These are phyloP conservation scores for Bombus turneri DNA, from an alignment of 1,140 invertebrate species.

Conservation along the genomic window DNA sequence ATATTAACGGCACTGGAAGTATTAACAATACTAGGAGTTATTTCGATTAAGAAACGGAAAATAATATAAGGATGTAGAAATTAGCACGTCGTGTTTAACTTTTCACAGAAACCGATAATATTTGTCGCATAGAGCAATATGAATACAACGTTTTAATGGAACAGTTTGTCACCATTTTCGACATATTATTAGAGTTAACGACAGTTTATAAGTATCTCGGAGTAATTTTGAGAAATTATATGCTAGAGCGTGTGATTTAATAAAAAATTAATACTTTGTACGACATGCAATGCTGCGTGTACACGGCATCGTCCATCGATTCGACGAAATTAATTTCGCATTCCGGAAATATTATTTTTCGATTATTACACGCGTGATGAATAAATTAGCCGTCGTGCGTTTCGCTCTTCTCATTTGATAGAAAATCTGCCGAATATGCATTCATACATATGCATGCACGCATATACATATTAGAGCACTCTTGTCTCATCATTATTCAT, in stretches of 20 bases:
- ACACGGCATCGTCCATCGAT: background rate
- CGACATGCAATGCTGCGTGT: too few species aligned
- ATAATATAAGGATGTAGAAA: background rate
- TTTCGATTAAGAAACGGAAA: background rate
- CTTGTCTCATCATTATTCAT: slow-evolving; percentile 69
- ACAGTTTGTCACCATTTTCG: background rate
- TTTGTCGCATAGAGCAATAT: background rate
- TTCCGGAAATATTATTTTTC: slow-evolving; percentile 60
- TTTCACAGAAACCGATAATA: background rate
- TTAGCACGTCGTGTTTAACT: too few species aligned
- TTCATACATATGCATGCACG: slow-evolving; percentile 68
- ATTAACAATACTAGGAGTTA: too few species aligned
- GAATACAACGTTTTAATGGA: background rate
- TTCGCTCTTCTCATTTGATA: slow-evolving; percentile 57
- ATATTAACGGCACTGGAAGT: background rate
- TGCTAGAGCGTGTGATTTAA: background rate
- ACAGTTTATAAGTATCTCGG: background rate
- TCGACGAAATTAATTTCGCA: slow-evolving; percentile 52
- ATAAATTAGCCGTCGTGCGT: slow-evolving; percentile 55
- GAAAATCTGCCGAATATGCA: slow-evolving; percentile 67
- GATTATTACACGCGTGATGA: slow-evolving; percentile 58
- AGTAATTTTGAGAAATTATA: background rate
- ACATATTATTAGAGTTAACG: background rate
- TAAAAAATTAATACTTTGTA: slow-evolving; percentile 6
- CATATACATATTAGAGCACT: slow-evolving; percentile 68